Base-by-base conservation (phyloP, 2,113 vertebrate species). In the Gobiocypris rarus region DNA sequence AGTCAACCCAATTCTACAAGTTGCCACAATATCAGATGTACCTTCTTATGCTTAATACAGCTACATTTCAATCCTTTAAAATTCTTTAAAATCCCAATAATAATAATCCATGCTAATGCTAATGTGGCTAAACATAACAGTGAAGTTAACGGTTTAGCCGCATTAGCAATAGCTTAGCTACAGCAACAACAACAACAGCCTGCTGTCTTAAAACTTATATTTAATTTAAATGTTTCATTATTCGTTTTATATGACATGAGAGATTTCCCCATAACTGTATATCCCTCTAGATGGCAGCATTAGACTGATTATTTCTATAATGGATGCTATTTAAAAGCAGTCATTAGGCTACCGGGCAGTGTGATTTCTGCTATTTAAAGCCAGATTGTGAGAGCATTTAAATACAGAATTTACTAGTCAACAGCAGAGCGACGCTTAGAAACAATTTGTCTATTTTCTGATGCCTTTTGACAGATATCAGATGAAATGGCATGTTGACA, bases 401-500 rank as follows among this genome's bases (percentile, higher is more conserved):
- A 70, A 71, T 86, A 84, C 73, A 58, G 75, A 83, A 88, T 86
- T 82, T 78, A 83, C 84, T 85, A 83, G 86, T 89, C 75, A 75
- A 82, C 67, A 45, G 59, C 65, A 69, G 34, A 24, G 28, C 54
- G 28, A 24, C 11, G 69, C 84, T 79, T 48, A 74, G 52, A 75
- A 83, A 81, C 76, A 43, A 45, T 75, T 82, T 9, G 45, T 56
- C 43, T 82, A 86, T 89, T 91, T 92, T 88, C 54, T 87, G 28
- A 84, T 24, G 14, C 45, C 31, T 83, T 83, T 82, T 84, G 83
- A 80, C 74, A 75, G 9, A 85, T 90, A 87, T 89, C 86, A 24
- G 75, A 87, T 92, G 90, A 83, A 26, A 86, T 86, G 75, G 85
- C 84, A 87, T 91, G 91, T 93, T 92, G 91, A 93, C 90, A 93